Base-by-base conservation (phyloP, 2,797 vertebrate species). In the Thalassophryne amazonica region DNA sequence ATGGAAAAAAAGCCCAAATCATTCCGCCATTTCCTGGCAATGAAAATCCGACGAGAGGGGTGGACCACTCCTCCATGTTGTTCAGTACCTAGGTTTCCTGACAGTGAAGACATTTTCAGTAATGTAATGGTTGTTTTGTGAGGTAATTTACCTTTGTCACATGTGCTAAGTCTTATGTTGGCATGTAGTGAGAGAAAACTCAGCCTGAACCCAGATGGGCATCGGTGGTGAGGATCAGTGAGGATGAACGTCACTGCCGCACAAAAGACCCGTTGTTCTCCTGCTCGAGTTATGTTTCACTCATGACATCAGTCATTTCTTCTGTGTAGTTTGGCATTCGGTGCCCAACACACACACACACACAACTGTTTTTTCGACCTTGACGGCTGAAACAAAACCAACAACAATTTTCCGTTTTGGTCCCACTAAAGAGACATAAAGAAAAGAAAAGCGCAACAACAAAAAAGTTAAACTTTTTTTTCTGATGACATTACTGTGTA, bases 211-310 rank as follows among this genome's bases (percentile, higher is more conserved):
- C 4, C 6, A 60, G 58, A 52, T 51, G 47, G 36, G 7, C 5
- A 23, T 6, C 11, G 38, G 9, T 1, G 14, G n/a, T 1, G 14
- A 35, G 17, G 34, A 47, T 16, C 7, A 12, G 24, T 65, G 49
- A 11, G n/a, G 6, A 49, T 24, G 17, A 9, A 13, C 27, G 13
- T 27, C 8, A 18, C 27, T 25, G 12, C 13, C 6, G 16, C 53
- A 77, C 62, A 78, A 67, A 45, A 69, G 41, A 13, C 43, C 47
- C 52, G 19, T 19, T 72, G 64, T 77, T 47, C 52, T 54, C 25
- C 39, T 31, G 12, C n/a, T 46, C 1, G 10, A 39, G 62, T 12
- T 58, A 82, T 60, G 52, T 63, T 62, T 59, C 70, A 76, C 48
- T 53, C 21, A 33, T 54, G 27, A 22, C 32, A 45, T 50, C 38